Conservation (phyloP, 1,140 invertebrate species). For the Hyposmocoma kahamanoa region DNA sequence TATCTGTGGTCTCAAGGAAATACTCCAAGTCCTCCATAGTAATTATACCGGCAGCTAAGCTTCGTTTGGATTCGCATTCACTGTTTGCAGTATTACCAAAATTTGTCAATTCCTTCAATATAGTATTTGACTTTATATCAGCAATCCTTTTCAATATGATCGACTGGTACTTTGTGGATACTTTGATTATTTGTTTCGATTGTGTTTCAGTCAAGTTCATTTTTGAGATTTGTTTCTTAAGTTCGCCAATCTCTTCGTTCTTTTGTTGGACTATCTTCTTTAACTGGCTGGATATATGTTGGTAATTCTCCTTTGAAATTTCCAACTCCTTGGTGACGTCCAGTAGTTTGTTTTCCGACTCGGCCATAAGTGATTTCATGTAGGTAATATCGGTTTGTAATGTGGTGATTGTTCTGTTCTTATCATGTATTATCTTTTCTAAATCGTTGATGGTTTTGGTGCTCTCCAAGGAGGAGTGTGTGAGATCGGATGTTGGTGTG, state of each 20-base stretch:
- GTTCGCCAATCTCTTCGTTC: constrained; percentile 59
- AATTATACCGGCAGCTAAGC: constrained; percentile 41
- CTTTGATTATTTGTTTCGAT: constrained; percentile 59
- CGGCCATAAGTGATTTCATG: constrained; percentile 48
- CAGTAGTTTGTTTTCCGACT: constrained; percentile 53
- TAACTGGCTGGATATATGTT: constrained; percentile 51
- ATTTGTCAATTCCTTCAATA: constrained; percentile 59
- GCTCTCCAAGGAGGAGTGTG: constrained; percentile 46
- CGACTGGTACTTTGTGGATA: constrained; percentile 60
- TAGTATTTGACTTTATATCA: constrained; percentile 56
- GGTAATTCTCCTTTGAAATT: constrained; percentile 48
- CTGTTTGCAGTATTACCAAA: constrained; percentile 42
- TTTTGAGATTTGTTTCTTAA: constrained; percentile 54
- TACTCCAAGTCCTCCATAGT: constrained; percentile 64
- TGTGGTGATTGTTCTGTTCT: constrained; percentile 49
- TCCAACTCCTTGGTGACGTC: constrained; percentile 53
- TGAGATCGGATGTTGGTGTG: constrained; percentile 42
- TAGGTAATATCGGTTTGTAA: constrained; percentile 55
- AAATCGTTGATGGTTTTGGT: constrained; percentile 55
- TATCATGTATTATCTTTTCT: constrained; percentile 57
- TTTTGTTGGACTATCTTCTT: constrained; percentile 62
- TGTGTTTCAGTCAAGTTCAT: constrained; percentile 56
- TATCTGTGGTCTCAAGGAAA: constrained; percentile 61
- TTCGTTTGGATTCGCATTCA: constrained; percentile 43
- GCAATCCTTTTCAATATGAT: constrained; percentile 62